Evolutionary conservation across 2,797 vertebrate genomes (phyloP).

Genomic region (Cyclopterus lumpus): DNA sequence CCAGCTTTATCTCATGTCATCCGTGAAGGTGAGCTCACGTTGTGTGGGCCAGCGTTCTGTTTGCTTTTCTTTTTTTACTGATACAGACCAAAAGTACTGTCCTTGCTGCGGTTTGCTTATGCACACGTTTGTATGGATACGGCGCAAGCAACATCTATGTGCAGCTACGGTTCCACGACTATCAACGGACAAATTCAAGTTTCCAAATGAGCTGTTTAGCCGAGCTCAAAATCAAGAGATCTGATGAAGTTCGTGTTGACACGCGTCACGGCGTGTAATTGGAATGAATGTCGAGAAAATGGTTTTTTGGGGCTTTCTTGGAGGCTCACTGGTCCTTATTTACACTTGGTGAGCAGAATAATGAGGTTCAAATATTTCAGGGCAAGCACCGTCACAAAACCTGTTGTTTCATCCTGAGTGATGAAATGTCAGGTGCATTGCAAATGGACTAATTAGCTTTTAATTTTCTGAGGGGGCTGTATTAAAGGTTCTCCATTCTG

Average conservation of each 20-base stretch:
- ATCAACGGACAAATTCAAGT: constrained; percentile 13
- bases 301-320: constrained; percentile 12
- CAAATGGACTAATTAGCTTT: constrained; percentile 11
- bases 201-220: constrained; percentile 43
- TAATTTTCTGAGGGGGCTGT: neutral
- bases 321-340: constrained; percentile 31
- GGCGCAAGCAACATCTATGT: neutral
- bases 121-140: neutral
- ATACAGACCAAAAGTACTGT: neutral
- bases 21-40: neutral
- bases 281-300: constrained; percentile 19
- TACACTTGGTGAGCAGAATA: constrained; percentile 32
- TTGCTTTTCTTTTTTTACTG: neutral
- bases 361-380: constrained; percentile 18
- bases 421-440: neutral
- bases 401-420: neutral
- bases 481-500: constrained; percentile 2
- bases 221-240: constrained; percentile 40
- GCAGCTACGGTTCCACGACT: constrained; percentile 4
- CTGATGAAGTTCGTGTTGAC: constrained; percentile 40
- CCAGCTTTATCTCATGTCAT: neutral
- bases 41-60: neutral
- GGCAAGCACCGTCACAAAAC: neutral
- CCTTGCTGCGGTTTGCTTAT: neutral
- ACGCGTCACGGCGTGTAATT: constrained; percentile 37